Evolutionary conservation across 2,113 vertebrate species (phyloP), one percentile per base, ranked within the genome.

Genomic region (Trematocara unimaculatum): DNA sequence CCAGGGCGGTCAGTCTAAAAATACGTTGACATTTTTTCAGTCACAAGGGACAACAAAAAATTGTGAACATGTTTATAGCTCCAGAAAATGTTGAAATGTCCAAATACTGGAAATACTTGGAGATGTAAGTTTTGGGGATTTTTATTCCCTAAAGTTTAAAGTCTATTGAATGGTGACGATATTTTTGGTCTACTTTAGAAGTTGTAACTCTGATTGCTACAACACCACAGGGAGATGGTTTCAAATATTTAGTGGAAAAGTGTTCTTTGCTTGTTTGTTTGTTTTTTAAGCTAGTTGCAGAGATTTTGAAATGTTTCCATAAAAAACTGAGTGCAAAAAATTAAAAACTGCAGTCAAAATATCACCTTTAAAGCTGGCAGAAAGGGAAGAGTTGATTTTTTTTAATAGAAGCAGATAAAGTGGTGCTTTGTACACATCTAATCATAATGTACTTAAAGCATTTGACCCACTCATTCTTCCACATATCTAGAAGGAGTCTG

Each of bases 351-450:
- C 11, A 11, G 70, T 47, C 70, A 74, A 47, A 29, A 18, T 29
- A 47, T 74, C 15, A 29, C 0, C 4, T 47, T 47, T 74, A 18
- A 29, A 29, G 40, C 15, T 47, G 23, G 5, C 67, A 29, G 67
- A 0, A 26, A 47, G 23, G 23, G 40, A 47, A 7, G 14, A 74
- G 23, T 47, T 47, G 7, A 17, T 1, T 3, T 26, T 72, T 1
- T 31, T 6, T 6, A 1, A 45, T 47, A 74, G 14, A 74, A 74
- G 40, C 40, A 72, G n/a, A 17, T 45, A 1, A 72, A 45, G 20
- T 45, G 20, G 20, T 72, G 14, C 67, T 74, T 74, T 47, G 23
- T 4, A 74, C 20, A 47, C 40, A 47, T 47, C 8, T 17, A 29
- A 47, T 74, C 8, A 29, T 29, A 10, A 17, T 1, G 23, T 18